Base-by-base conservation (phyloP, 2,888 invertebrate genomes). In the Suillia variegata region DNA sequence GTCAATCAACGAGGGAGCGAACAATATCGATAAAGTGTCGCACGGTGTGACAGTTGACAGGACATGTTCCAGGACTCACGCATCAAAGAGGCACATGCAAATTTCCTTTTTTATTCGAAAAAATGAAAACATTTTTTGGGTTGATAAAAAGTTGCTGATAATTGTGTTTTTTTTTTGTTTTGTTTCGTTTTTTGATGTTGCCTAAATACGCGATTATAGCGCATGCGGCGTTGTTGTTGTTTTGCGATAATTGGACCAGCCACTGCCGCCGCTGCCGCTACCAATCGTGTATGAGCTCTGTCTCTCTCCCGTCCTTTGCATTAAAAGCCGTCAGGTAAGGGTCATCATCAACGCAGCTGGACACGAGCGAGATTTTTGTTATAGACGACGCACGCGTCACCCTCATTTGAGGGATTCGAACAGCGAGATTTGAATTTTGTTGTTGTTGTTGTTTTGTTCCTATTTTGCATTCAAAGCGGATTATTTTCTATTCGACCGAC, bases 391-490 rank as follows among this genome's bases (percentile, higher is more conserved):
- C 50, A 57, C 56, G 56, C 51, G 56, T 56, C 56, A 34, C 49
- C 34, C 56, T 55, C 48, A 47, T 47, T 47, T 10, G 15, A 24
- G 45, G 18, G 24, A 21, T 47, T 12, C n/a, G n/a, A n/a, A n/a
- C n/a, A n/a, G 42, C 17, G n/a, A 26, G 50, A 4, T 13, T 10
- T 4, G 22, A 8, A 26, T 26, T 52, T n/a, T 2, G 24, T 8
- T 45, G n/a, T 17, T 20, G 6, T 20, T 20, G 18, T 18, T 17
- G 6, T 45, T 18, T 13, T 45, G n/a, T 20, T 45, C 2, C 45
- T 45, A 22, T 69, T 69, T 69, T 68, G 59, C 67, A 68, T 68
- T 73, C 67, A 78, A 78, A 77, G 78, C 73, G 76, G 76, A 76
- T 76, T 76, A 78, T 74, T 75, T 77, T 70, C 68, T 69, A 51